Evolutionary conservation across 2,888 invertebrate genomes (phyloP).

Genomic region (Drosophila affinis): DNA sequence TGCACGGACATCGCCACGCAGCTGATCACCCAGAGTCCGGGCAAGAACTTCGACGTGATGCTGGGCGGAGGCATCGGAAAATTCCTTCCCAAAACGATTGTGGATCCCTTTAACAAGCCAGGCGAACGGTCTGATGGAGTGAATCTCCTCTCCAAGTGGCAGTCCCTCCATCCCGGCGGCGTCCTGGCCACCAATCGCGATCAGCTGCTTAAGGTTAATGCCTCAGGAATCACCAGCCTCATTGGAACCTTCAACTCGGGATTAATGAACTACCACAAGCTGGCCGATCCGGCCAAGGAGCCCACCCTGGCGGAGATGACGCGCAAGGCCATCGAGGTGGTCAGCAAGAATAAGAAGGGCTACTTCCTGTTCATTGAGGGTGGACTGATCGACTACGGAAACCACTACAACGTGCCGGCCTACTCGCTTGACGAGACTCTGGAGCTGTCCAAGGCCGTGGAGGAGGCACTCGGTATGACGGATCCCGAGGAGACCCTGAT

Average conservation of each 20-base stretch:
- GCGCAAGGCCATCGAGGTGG: constrained; percentile 86
- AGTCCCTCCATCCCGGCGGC: constrained; percentile 75
- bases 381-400: constrained; percentile 84
- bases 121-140: constrained; percentile 86
- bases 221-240: constrained; percentile 84
- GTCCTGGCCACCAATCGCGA: constrained; percentile 71
- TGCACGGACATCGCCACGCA: constrained; percentile 90
- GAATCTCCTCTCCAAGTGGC: constrained; percentile 89
- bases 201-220: constrained; percentile 80
- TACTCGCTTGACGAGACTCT: constrained; percentile 91
- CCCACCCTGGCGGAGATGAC: constrained; percentile 89
- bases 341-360: constrained; percentile 85
- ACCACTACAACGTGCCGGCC: constrained; percentile 87
- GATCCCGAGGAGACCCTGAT: constrained; percentile 89
- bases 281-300: constrained; percentile 82
- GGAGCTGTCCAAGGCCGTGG: constrained; percentile 89
- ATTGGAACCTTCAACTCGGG: constrained; percentile 85
- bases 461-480: constrained; percentile 86
- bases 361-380: constrained; percentile 90
- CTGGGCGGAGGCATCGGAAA: constrained; percentile 80
- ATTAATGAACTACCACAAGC: constrained; percentile 86
- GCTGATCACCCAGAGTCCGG: constrained; percentile 87
- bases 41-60: constrained; percentile 87
- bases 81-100: constrained; percentile 76
- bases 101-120: constrained; percentile 85